A percentile compares a stretch with the other conserved stretches of the same genome.
Evolutionary conservation across 2,113 vertebrate species (phyloP).

Genomic region (Lepus europaeus): DNA sequence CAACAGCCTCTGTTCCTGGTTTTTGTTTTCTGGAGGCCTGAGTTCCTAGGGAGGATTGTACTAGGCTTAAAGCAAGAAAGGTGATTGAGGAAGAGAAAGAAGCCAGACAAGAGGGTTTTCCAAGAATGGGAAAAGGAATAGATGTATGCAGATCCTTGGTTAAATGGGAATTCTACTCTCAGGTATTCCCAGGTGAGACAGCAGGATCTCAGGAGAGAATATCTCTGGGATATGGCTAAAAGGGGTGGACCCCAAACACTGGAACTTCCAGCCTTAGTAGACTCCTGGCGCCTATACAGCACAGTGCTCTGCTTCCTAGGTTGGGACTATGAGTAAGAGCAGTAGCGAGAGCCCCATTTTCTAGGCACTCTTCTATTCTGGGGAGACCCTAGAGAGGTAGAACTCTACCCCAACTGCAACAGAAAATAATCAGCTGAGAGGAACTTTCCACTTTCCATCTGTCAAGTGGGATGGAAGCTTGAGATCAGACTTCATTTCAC

Average conservation of each 20-base stretch:
- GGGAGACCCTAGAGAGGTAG: background rate
- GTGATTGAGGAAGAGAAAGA: background rate
- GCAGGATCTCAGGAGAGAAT: background rate
- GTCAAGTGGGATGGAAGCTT: conserved; percentile 18
- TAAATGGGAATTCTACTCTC: background rate
- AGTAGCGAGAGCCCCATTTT: background rate
- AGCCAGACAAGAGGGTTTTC: conserved; percentile 5
- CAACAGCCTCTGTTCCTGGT: conserved; percentile 59
- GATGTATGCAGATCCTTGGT: background rate
- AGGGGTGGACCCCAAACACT: background rate
- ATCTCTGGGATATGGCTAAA: background rate
- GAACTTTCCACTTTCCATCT: background rate
- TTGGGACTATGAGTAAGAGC: background rate
- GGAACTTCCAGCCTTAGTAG: conserved; percentile 16
- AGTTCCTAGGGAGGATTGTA: conserved; percentile 27
- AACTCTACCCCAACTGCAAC: background rate
- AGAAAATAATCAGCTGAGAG: background rate
- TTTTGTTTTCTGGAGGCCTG: conserved; percentile 68
- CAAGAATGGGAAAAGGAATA: background rate
- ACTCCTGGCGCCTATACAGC: background rate
- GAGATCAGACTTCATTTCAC: conserved; percentile 37
- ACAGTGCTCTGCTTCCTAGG: background rate
- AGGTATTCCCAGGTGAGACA: background rate
- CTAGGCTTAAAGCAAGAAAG: background rate
- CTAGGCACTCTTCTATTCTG: background rate